Evolutionary conservation across 2,113 vertebrate species (phyloP).

Genomic region (Malurus cyaneus): DNA sequence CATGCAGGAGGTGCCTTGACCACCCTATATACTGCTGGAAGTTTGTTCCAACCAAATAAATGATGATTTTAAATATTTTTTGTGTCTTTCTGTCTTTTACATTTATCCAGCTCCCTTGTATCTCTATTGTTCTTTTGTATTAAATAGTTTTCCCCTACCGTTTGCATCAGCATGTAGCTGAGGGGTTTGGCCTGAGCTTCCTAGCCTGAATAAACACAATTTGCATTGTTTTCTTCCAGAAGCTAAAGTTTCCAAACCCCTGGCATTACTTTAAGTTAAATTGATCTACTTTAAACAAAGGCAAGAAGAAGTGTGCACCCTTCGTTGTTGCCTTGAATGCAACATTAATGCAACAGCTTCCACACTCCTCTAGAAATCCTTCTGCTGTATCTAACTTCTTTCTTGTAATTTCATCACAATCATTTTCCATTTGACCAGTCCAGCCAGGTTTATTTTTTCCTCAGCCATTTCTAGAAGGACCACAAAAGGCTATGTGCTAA

Average conservation of each 20-base stretch:
- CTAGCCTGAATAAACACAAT: background rate
- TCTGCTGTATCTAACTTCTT: background rate
- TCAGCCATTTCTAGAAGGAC: background rate
- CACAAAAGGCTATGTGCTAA: background rate
- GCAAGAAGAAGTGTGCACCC: background rate
- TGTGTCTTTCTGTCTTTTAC: background rate
- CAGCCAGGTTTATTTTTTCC: background rate
- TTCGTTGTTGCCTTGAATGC: fast-evolving
- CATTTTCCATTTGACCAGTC: background rate
- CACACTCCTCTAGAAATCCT: background rate
- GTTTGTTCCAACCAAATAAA: background rate
- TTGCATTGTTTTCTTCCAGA: background rate
- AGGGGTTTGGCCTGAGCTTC: background rate
- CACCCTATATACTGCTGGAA: background rate
- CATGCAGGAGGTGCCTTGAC: background rate
- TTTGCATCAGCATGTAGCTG: background rate
- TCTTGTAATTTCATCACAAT: fast-evolving
- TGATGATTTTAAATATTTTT: background rate
- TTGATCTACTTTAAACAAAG: background rate
- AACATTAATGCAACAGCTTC: background rate
- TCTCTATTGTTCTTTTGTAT: background rate
- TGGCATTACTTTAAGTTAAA: background rate
- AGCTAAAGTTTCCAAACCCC: background rate
- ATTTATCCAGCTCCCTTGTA: background rate
- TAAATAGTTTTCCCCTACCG: background rate